Conservation (phyloP, 2,888 invertebrate genomes). For the Marasmarcha lunaedactyla region DNA sequence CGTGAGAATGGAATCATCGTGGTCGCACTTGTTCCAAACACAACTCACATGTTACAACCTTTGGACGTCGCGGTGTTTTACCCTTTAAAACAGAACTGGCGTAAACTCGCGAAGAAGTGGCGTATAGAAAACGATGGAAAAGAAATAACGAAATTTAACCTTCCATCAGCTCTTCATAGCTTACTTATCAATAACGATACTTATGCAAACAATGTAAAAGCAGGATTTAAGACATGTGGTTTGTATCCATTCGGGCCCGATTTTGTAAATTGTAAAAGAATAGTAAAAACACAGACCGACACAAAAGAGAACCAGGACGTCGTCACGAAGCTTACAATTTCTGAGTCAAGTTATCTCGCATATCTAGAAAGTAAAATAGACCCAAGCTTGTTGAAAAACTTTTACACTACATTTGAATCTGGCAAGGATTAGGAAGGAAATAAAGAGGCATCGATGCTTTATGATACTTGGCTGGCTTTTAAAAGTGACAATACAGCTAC, state of each 20-base stretch:
- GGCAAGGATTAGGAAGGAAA: constrained; percentile 13
- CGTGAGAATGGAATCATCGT: constrained; percentile 15
- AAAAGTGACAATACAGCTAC: constrained; percentile 13
- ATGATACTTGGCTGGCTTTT: constrained; percentile 11
- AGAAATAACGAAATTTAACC: constrained; percentile 16
- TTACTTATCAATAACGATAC: constrained; percentile 10
- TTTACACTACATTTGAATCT: constrained; percentile 11
- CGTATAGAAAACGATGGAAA: constrained; percentile 16
- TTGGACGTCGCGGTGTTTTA: constrained; percentile 1
- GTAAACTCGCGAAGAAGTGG: constrained; percentile 12
- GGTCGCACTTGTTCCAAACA: constrained; percentile 14
- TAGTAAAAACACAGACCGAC: constrained; percentile 3
- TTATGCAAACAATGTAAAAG: constrained; percentile 13
- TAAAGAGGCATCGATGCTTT: constrained; percentile 11
- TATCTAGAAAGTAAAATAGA: constrained; percentile 10
- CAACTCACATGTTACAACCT: constrained; percentile 1
- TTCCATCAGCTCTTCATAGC: constrained; percentile 13
- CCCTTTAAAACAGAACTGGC: constrained; percentile 1
- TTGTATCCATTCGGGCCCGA: constrained; percentile 15
- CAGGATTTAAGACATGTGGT: constrained; percentile 16
- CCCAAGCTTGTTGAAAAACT: constrained; percentile 8
- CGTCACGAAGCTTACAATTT: constrained; percentile 7
- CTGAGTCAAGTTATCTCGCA: constrained; percentile 8
- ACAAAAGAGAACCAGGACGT: neutral
- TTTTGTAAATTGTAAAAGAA: constrained; percentile 10